Base-by-base conservation (phyloP, 2,797 vertebrate species). In the Limnodromus scolopaceus region DNA sequence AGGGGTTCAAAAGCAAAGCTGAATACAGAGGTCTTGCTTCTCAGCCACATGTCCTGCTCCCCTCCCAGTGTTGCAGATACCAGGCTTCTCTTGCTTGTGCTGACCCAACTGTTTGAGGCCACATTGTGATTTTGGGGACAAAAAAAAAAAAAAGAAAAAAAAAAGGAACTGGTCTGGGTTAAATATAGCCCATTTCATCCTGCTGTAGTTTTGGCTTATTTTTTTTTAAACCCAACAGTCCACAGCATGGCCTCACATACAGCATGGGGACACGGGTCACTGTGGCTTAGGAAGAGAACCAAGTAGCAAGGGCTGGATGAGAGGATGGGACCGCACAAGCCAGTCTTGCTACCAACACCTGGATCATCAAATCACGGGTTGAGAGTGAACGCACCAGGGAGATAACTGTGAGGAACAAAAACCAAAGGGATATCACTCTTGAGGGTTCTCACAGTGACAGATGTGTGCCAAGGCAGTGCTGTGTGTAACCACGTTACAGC, bases 151-250 rank as follows among this genome's bases (percentile, higher is more conserved):
- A 38, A 58, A 25, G 38, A 36, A 25, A 51, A 90, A 22, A 25
- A 45, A 66, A 55, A 2, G 5, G 83, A 95, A 90, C 43, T 54
- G 22, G 23, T 68, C 28, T 87, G 28, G 25, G 83, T 86, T 88
- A 90, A 93, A 93, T 81, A 79, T 61, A 94, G 76, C 27, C 39
- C 38, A 32, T 71, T 78, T 64, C 69, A 78, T 49, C 93, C 55
- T 19, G n/a, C 57, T 43, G 61, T n/a, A 79, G 43, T 39, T 92
- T 68, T 41, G 24, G 14, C 22, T 79, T 43, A 2, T 7, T 16
- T 57, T 30, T 57, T 70, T 88, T 60, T 36, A 32, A 91, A 69
- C 7, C 12, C 65, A 69, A 46, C 16, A 82, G 54, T 16, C 46
- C 11, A 45, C 36, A 77, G 51, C 60, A 53, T 8, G 64, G 75